Evolutionary conservation across 1,140 invertebrate genomes (phyloP), one percentile per base, ranked within the genome.

Genomic region (Pentalonia nigronervosa): DNA sequence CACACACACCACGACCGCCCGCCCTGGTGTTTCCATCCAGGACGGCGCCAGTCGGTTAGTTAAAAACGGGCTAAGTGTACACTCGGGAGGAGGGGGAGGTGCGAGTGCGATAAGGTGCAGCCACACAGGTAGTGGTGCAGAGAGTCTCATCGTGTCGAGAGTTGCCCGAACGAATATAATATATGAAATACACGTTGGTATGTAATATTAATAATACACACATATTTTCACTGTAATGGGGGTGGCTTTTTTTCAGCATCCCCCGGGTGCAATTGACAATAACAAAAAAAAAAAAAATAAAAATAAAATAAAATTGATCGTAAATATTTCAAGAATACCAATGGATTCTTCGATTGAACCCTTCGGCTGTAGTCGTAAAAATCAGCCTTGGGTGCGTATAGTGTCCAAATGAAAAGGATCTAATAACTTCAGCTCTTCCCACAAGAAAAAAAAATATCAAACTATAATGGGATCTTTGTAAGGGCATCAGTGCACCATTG

Each of bases 31-130:
- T 25, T 34, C 47, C 23, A 25, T 36, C 11, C 56, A 20, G 76
- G 50, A 34, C 67, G 91, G 91, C 91, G 76, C 91, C 91, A 83
- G 91, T 81, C 76, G 67, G 67, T 50, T 91, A 76, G 89, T 91
- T 91, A 41, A 45, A 60, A 90, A 76, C 90, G 30, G 56, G 17
- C 87, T 45, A 45, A n/a, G n/a, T 76, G 41, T 6, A 83, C 25
- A 20, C 20, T 50, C 45, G 14, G 8, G 48, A n/a, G 90, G 41
- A n/a, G n/a, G n/a, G n/a, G n/a, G n/a, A n/a, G 87, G 67, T 91
- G 45, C 25, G n/a, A 20, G n/a, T 20, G 45, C 90, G 90, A 91
- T 81, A 81, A 91, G 60, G 60, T 67, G 53, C 60, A 76, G 60
- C 56, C 56, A 48, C 90, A 36, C 90, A 91, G 90, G 90, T 91